Conservation (phyloP, 2,888 invertebrate species). For the Marasmarcha lunaedactyla region DNA sequence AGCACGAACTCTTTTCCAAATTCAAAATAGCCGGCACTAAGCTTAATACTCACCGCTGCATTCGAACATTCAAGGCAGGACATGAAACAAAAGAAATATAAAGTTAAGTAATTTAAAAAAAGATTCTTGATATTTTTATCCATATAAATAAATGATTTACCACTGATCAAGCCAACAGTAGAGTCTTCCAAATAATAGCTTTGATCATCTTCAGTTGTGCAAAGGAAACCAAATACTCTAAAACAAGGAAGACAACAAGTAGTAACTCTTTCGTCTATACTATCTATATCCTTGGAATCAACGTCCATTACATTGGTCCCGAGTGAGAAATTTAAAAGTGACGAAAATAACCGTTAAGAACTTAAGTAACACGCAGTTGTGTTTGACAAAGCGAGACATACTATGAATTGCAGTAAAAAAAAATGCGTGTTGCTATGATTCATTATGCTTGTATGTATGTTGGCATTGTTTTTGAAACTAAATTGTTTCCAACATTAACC, state of each 20-base stretch:
- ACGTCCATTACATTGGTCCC: constrained; percentile 32
- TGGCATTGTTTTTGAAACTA: constrained; percentile 48
- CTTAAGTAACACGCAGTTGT: constrained; percentile 22
- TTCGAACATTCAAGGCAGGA: constrained; percentile 29
- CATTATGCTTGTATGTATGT: constrained; percentile 43
- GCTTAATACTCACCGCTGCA: constrained; percentile 47
- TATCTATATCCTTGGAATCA: constrained; percentile 43
- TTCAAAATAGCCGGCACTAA: too few relatives aligned
- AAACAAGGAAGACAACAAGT: constrained; percentile 59
- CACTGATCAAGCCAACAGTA: too few relatives aligned
- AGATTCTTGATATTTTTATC: too few relatives aligned
- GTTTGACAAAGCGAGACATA: constrained; percentile 31
- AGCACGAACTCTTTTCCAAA: too few relatives aligned
- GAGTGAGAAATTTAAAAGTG: too few relatives aligned
- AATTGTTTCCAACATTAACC: constrained; percentile 41
- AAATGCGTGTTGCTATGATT: constrained; percentile 39
- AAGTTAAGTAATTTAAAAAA: constrained; percentile 2
- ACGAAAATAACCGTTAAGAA: too few relatives aligned
- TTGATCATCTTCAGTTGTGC: neutral
- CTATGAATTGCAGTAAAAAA: constrained; percentile 28
- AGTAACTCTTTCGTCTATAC: constrained; percentile 50
- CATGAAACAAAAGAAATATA: constrained; percentile 50
- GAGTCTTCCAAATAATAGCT: too few relatives aligned
- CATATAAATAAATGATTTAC: too few relatives aligned
- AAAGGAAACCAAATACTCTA: constrained; percentile 25